phyloP scores from a whole-genome alignment of 2,797 vertebrate species.

The Gallinago solitaria region DNA sequence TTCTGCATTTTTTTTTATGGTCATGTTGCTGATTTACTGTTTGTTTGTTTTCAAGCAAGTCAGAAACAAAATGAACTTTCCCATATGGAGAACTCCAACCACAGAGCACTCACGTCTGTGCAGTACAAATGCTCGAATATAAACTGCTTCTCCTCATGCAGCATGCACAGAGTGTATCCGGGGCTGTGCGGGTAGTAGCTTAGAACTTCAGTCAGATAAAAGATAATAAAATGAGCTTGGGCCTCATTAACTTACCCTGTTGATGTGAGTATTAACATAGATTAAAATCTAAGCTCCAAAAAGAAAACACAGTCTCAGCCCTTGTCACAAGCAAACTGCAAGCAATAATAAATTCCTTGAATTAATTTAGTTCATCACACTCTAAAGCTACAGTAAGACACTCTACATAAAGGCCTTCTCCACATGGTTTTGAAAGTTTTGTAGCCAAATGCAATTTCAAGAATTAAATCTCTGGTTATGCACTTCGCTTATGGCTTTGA shows the following conservation, averaged over 20 bases:
- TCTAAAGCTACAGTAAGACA: not conserved
- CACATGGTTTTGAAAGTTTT: not conserved
- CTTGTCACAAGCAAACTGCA: slow-evolving; percentile 9
- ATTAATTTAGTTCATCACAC: slow-evolving; percentile 30
- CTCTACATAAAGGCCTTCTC: slow-evolving; percentile 14
- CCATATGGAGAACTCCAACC: slow-evolving; percentile 63
- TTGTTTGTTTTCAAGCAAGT: slow-evolving; percentile 66
- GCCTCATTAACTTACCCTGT: slow-evolving; percentile 46
- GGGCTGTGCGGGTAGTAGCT: not conserved
- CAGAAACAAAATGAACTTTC: slow-evolving; percentile 59
- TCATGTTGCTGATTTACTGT: slow-evolving; percentile 28
- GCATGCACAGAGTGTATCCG: not conserved
- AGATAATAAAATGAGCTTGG: slow-evolving; percentile 47
- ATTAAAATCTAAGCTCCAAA: slow-evolving; percentile 50
- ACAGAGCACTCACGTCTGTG: slow-evolving; percentile 26
- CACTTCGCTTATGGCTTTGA: slow-evolving; percentile 18
- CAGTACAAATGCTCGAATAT: slow-evolving; percentile 8
- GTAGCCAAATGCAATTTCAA: not conserved
- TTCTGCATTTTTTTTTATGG: not conserved
- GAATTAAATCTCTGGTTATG: slow-evolving; percentile 33
- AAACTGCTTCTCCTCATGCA: slow-evolving; percentile 35
- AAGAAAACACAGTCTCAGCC: not conserved
- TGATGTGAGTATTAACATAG: slow-evolving; percentile 45
- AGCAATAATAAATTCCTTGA: slow-evolving; percentile 36
- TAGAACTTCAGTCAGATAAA: slow-evolving; percentile 40